Evolutionary conservation across 2,113 vertebrate genomes (phyloP).

Genomic region (Electrona antarctica): DNA sequence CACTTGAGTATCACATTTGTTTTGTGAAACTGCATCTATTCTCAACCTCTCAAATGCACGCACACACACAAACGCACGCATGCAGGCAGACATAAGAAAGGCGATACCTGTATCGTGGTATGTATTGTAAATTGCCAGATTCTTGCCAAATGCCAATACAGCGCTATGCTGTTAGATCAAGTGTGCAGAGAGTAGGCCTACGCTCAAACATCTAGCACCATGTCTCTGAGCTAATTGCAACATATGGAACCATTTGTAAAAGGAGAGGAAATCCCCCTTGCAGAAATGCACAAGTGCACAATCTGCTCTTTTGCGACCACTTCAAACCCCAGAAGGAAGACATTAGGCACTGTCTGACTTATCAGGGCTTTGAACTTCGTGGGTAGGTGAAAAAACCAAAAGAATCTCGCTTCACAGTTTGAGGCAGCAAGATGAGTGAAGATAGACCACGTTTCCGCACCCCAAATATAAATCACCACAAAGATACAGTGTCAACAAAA

Average conservation of each 20-base stretch:
- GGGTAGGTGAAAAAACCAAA: too few relatives aligned
- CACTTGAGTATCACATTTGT: too few relatives aligned
- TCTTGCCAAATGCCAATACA: too few relatives aligned
- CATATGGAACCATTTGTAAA: not conserved
- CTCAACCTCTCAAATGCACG: not conserved
- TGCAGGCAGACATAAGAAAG: not conserved
- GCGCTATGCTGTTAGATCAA: not conserved
- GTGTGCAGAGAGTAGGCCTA: not conserved
- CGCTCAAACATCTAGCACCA: not conserved
- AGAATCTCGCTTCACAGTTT: too few relatives aligned
- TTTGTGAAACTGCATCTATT: too few relatives aligned
- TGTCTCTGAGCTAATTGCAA: not conserved
- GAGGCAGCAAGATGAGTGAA: too few relatives aligned
- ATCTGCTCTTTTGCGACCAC: not conserved
- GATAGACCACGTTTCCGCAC: too few relatives aligned
- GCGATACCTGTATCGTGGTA: too few relatives aligned
- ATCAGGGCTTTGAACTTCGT: too few relatives aligned
- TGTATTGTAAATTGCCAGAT: too few relatives aligned
- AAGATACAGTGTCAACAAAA: too few relatives aligned
- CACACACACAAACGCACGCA: conserved; percentile 1
- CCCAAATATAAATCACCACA: too few relatives aligned
- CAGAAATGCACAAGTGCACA: not conserved
- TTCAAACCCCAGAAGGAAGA: conserved; percentile 5
- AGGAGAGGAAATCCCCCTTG: not conserved
- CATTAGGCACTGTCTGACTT: not conserved